phyloP scores from a whole-genome alignment of 2,113 vertebrate species.

The Calidris pugnax region DNA sequence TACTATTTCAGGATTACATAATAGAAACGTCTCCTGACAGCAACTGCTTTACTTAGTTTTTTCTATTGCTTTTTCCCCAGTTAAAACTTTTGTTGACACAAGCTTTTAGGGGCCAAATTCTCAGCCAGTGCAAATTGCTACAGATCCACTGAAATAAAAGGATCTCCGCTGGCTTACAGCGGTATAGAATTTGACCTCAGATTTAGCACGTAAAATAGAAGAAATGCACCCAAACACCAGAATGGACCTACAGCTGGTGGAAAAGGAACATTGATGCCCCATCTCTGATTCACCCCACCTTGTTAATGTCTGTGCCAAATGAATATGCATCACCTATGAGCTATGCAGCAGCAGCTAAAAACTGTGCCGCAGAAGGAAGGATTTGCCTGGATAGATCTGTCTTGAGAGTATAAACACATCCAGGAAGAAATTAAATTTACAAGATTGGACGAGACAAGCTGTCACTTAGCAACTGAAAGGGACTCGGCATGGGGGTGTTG shows the following conservation, averaged over 20 bases:
- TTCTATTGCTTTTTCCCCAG: slow-evolving; percentile 47
- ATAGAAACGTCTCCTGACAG: slow-evolving; percentile 61
- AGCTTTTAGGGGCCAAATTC: slow-evolving; percentile 41
- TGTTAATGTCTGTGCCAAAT: background rate
- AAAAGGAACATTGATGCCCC: background rate
- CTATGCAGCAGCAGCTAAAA: background rate
- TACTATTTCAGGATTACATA: slow-evolving; percentile 29
- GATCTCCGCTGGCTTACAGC: background rate
- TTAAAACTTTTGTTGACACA: slow-evolving; percentile 64
- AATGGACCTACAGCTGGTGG: background rate
- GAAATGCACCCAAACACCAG: slow-evolving; percentile 4
- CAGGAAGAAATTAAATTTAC: slow-evolving; percentile 36
- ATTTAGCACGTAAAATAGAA: slow-evolving; percentile 10
- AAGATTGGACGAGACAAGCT: background rate
- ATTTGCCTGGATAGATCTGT: background rate
- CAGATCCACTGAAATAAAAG: slow-evolving; percentile 23
- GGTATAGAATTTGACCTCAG: background rate
- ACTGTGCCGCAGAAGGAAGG: background rate
- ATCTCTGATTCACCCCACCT: background rate
- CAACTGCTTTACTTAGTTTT: slow-evolving; percentile 50
- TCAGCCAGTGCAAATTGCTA: slow-evolving; percentile 40
- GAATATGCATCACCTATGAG: background rate
- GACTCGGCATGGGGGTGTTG: background rate
- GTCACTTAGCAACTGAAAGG: slow-evolving; percentile 15
- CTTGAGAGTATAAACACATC: slow-evolving; percentile 5